Evolutionary conservation across 2,888 invertebrate species (phyloP).

Genomic region (Epinotia demarniana): DNA sequence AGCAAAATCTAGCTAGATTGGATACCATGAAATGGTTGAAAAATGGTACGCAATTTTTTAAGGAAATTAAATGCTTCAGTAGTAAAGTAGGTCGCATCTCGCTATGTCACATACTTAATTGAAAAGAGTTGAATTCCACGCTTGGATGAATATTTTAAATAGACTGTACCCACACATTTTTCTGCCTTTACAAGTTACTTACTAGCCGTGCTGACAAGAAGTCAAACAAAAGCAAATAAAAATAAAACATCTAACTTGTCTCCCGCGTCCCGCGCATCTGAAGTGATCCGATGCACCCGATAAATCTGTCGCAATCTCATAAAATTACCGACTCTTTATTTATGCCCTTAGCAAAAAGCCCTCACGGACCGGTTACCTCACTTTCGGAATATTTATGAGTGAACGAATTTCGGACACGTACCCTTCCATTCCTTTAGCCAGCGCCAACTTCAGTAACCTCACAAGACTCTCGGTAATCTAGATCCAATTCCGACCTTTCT

Average conservation of each 20-base stretch:
- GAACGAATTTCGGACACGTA: conserved; percentile 46
- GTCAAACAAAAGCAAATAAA: conserved; percentile 7
- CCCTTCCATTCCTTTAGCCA: conserved; percentile 46
- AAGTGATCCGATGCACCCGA: conserved; percentile 40
- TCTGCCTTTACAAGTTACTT: background rate
- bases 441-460: conserved; percentile 15
- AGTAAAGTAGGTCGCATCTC: no score
- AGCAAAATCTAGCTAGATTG: no score
- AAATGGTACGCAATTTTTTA: no score
- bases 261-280: conserved; percentile 27
- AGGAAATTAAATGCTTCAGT: no score
- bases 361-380: conserved; percentile 54
- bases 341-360: conserved; percentile 56
- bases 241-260: conserved; percentile 25
- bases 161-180: background rate
- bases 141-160: no score
- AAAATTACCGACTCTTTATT: conserved; percentile 50
- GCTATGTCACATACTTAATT: no score
- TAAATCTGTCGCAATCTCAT: conserved; percentile 51
- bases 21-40: no score
- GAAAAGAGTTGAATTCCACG: no score
- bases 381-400: conserved; percentile 60
- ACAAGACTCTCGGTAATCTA: background rate
- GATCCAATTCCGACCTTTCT: background rate
- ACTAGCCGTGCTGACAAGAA: background rate